These are phyloP conservation scores for Pheucticus melanocephalus DNA, from an alignment of 2,113 vertebrate genomes.

Conservation along the genomic window DNA sequence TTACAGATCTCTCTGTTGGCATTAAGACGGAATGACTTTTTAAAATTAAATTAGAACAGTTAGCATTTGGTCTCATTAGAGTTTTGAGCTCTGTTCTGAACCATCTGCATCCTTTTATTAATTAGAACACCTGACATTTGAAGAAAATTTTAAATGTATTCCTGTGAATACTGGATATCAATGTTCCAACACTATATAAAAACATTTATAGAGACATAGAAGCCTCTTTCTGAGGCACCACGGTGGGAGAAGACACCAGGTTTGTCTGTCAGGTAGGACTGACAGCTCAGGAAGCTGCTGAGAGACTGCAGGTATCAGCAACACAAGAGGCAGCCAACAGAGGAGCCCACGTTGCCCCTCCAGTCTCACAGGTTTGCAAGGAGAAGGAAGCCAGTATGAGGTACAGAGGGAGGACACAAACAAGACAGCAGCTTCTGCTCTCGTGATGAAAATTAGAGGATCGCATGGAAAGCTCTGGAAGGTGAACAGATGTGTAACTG, in stretches of 20 bases:
- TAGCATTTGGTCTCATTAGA: not conserved
- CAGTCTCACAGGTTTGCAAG: not conserved
- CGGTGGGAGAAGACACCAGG: not conserved
- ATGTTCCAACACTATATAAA: not conserved
- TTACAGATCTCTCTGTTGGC: not conserved
- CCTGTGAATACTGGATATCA: not conserved
- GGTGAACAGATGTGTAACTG: not conserved
- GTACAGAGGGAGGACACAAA: not conserved
- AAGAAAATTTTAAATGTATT: not conserved
- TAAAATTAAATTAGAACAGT: not conserved
- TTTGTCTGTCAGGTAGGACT: not conserved
- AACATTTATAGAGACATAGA: not conserved
- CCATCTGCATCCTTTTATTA: not conserved
- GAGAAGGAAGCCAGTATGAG: not conserved
- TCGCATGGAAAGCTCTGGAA: not conserved
- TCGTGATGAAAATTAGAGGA: not conserved
- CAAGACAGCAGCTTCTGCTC: not conserved
- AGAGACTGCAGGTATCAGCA: not conserved
- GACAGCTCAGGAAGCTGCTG: not conserved
- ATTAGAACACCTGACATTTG: not conserved
- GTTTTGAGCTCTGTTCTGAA: not conserved
- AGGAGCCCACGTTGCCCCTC: not conserved
- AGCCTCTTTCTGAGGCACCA: not conserved
- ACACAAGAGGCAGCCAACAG: not conserved
- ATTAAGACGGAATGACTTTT: not conserved